Conservation (phyloP, 2,888 invertebrate genomes). For the Cephus nigrinus region DNA sequence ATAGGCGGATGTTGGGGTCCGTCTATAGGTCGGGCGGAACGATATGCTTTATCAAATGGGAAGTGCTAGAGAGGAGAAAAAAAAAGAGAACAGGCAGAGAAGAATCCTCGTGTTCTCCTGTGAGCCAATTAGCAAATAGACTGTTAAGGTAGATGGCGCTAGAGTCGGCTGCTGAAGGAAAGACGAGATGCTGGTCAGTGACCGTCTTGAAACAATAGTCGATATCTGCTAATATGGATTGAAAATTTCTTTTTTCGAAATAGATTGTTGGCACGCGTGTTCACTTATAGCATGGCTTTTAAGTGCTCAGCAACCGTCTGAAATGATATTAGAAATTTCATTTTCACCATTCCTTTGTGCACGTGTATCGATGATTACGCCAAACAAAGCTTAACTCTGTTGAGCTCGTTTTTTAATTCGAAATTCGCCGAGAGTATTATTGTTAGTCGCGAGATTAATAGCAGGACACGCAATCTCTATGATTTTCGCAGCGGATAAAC, state of each 20-base stretch:
- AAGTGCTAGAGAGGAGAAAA: background rate
- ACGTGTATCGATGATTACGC: background rate
- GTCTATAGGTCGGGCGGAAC: background rate
- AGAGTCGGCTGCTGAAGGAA: background rate
- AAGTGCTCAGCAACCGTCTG: background rate
- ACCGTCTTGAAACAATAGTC: background rate
- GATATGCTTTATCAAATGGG: background rate
- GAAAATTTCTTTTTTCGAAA: no score
- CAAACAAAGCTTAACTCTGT: background rate
- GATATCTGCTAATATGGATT: no score
- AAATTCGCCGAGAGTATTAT: background rate
- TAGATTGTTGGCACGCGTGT: background rate
- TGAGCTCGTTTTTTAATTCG: no score
- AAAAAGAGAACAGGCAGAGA: background rate
- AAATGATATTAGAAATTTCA: background rate
- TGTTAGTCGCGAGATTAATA: background rate
- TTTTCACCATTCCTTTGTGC: background rate
- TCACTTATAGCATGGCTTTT: background rate
- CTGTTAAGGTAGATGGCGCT: slow-evolving; percentile 1
- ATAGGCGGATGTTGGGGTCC: background rate
- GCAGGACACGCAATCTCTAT: background rate
- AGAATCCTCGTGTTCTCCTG: background rate
- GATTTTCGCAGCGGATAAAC: background rate
- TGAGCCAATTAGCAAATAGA: slow-evolving; percentile 11
- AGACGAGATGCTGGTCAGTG: background rate